Evolutionary conservation across 2,888 invertebrate genomes (phyloP).

Genomic region (Amphipyra berbera): DNA sequence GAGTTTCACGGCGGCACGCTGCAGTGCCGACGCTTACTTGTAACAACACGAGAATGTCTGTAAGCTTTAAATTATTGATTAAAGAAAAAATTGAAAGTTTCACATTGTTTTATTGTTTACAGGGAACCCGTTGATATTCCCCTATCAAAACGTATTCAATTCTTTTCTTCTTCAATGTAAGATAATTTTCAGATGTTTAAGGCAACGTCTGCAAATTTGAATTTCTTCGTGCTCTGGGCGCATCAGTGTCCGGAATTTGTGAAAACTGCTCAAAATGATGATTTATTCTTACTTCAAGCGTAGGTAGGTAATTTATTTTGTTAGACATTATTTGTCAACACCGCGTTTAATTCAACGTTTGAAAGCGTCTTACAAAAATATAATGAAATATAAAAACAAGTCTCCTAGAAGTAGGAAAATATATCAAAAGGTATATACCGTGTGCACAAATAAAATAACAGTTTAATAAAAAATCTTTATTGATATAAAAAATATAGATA

Average conservation of each 20-base stretch:
- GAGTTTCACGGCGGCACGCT: slow-evolving; percentile 58
- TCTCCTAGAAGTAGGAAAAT: too few relatives aligned
- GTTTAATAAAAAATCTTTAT: too few relatives aligned
- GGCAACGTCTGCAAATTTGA: slow-evolving; percentile 3
- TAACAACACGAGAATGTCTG: slow-evolving; percentile 81
- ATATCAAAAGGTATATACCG: too few relatives aligned
- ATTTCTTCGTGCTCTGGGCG: neutral
- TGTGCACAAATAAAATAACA: too few relatives aligned
- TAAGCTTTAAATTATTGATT: slow-evolving; percentile 90
- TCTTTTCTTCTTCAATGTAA: slow-evolving; percentile 5
- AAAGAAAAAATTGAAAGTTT: slow-evolving; percentile 88
- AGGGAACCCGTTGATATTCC: neutral
- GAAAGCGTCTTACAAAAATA: too few relatives aligned
- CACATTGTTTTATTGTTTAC: slow-evolving; percentile 71
- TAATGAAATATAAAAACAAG: too few relatives aligned
- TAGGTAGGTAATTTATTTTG: too few relatives aligned
- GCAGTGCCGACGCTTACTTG: slow-evolving; percentile 68
- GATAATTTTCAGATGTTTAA: slow-evolving; percentile 31
- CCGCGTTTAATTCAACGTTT: too few relatives aligned
- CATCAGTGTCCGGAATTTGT: neutral
- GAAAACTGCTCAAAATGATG: slow-evolving; percentile 1
- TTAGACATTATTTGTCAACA: too few relatives aligned
- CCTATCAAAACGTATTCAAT: too few relatives aligned
- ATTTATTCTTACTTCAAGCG: too few relatives aligned
- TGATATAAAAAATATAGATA: too few relatives aligned